phyloP scores from a whole-genome alignment of 2,113 vertebrate species.

The Centropus bengalensis region DNA sequence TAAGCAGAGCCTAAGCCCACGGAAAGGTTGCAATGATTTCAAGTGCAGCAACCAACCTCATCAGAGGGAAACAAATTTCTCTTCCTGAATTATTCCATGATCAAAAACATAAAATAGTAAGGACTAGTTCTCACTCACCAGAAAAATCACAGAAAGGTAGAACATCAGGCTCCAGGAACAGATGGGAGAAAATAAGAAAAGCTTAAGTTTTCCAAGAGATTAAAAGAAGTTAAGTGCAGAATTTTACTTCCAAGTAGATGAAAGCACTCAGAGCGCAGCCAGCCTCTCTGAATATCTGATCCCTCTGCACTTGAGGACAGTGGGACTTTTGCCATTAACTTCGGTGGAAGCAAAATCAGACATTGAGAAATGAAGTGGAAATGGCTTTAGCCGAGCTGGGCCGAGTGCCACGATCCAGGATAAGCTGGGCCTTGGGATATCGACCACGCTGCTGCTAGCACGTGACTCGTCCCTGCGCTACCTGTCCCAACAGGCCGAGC shows the following conservation, averaged over 20 bases:
- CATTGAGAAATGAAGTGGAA: conserved; percentile 59
- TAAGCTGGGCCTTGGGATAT: conserved; percentile 53
- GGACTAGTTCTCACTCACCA: background rate
- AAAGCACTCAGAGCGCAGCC: conserved; percentile 21
- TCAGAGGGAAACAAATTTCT: background rate
- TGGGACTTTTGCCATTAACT: conserved; percentile 59
- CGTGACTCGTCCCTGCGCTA: conserved; percentile 33
- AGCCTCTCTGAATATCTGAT: conserved; percentile 47
- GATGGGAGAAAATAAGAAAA: background rate
- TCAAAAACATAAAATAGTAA: background rate
- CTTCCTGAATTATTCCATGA: background rate
- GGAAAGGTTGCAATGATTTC: conserved; percentile 1
- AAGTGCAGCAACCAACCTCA: conserved; percentile 4
- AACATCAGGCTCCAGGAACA: background rate
- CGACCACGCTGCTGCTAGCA: conserved; percentile 12
- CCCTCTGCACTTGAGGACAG: conserved; percentile 47
- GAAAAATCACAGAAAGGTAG: background rate
- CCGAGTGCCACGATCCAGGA: conserved; percentile 7
- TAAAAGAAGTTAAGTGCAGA: conserved; percentile 41
- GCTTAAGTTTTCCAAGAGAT: conserved; percentile 12
- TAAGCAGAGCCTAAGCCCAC: background rate
- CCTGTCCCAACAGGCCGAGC: conserved; percentile 14
- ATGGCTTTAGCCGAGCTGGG: conserved; percentile 59
- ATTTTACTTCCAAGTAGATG: conserved; percentile 53
- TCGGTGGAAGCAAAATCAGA: conserved; percentile 57